Evolutionary conservation across 2,113 vertebrate genomes (phyloP).

Genomic region (Etia nguti): DNA sequence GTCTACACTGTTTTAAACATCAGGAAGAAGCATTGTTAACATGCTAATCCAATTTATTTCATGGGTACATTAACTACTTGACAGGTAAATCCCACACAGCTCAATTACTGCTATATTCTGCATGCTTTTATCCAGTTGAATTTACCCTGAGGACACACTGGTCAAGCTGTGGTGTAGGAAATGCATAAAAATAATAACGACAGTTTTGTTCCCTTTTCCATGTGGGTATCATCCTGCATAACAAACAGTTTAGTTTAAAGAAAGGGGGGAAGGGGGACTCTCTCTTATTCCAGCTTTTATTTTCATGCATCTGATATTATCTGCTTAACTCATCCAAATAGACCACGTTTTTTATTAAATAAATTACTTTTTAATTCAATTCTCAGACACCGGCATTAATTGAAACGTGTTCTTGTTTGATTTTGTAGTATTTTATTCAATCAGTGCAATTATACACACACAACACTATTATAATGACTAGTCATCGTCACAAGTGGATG

Average conservation of each 20-base stretch:
- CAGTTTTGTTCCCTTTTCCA: background rate
- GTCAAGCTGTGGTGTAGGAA: background rate
- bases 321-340: background rate
- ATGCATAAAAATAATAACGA: constrained; percentile 1
- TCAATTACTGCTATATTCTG: background rate
- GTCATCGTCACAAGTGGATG: background rate
- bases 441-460: background rate
- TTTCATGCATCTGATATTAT: background rate
- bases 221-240: background rate
- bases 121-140: background rate
- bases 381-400: background rate
- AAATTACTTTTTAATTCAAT: constrained; percentile 34
- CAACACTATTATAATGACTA: background rate
- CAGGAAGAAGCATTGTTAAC: background rate
- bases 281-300: background rate
- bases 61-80: background rate
- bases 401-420: background rate
- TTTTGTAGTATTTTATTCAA: background rate
- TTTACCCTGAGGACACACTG: background rate
- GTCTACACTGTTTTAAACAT: background rate
- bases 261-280: background rate
- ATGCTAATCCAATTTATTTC: background rate
- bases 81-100: background rate
- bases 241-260: constrained; percentile 3
- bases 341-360: background rate